phyloP scores from a whole-genome alignment of 2,797 vertebrate genomes.

The Oreortyx pictus region DNA sequence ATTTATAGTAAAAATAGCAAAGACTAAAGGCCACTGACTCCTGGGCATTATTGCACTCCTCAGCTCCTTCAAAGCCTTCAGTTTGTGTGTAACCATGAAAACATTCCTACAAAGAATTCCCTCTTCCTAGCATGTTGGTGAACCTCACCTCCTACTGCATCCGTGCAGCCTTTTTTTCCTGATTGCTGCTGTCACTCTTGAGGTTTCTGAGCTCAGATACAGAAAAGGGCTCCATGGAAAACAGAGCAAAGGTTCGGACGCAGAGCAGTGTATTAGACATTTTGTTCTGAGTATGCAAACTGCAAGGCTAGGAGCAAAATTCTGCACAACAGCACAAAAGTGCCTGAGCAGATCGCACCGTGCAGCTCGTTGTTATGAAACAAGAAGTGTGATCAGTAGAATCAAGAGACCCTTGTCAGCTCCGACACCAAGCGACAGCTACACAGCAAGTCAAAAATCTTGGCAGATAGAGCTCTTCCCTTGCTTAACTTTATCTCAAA shows the following conservation, averaged over 20 bases:
- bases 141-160: background rate
- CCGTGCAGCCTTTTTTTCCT: background rate
- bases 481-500: fast-evolving
- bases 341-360: fast-evolving
- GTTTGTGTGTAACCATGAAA: background rate
- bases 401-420: background rate
- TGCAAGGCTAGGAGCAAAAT: background rate
- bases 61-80: background rate
- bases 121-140: fast-evolving
- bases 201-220: background rate
- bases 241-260: background rate
- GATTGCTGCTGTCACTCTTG: background rate
- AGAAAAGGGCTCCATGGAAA: background rate
- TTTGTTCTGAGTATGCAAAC: background rate
- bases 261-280: background rate
- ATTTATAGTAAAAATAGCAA: background rate
- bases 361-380: background rate
- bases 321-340: background rate
- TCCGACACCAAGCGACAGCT: background rate
- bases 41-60: background rate
- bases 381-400: fast-evolving
- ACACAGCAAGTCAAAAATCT: background rate
- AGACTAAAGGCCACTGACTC: background rate
- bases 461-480: background rate
- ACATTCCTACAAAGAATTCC: background rate